Base-by-base conservation (phyloP, 2,113 vertebrate genomes). In the Salvator merianae region DNA sequence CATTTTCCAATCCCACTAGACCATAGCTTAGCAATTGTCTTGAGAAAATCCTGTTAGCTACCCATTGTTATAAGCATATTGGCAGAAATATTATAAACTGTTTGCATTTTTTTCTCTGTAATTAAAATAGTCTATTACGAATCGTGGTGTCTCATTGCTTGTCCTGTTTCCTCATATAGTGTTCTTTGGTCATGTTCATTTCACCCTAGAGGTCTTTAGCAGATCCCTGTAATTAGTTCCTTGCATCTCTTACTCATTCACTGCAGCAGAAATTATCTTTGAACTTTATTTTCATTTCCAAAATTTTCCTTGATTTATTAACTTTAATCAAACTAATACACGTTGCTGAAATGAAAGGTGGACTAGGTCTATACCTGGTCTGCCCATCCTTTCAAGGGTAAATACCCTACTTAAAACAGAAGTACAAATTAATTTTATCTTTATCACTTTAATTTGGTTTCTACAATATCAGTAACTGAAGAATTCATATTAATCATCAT, bases 271-370 rank as follows among this genome's bases (percentile, higher is more conserved):
- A 89, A 91, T 87, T 88, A 86, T 91, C 86, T 91, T 84, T 88
- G 65, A 89, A 93, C 90, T 55, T 87, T 90, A 63, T 74, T 86
- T 92, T 73, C 89, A 81, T 88, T 79, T 92, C 78, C 91, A 93
- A 93, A 93, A 93, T 88, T 78, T 87, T 79, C 80, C 77, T 47
- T 89, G 92, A 84, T 95, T 93, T 94, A 93, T 91, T 93, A 91
- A 81, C 82, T 94, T 91, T 75, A 93, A 91, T 93, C 91, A 94
- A 91, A 86, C 88, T 83, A 76, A 91, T 92, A 65, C 3, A 85
- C 63, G 40, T 59, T 43, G 65, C 43, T 81, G 40, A 86, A 93
- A 86, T 89, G 90, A 89, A 89, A 92, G 90, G 90, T 91, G 89
- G 65, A 59, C 72, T 68, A 40, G 75, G 79, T 83, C 79, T 82